phyloP scores from a whole-genome alignment of 2,113 vertebrate species.

The Proteles cristata region DNA sequence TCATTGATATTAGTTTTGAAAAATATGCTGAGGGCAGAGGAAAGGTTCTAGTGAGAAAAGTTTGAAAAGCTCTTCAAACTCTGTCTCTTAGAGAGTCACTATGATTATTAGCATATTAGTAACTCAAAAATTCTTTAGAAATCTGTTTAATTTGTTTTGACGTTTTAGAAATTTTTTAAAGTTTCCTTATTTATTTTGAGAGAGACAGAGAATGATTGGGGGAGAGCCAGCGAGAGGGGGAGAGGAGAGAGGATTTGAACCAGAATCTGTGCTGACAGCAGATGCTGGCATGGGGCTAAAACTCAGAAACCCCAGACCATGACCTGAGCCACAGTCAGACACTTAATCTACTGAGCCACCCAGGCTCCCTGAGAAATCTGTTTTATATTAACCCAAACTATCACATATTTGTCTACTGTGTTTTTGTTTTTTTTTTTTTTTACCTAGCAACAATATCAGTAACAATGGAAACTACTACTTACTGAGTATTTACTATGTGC shows the following conservation, averaged over 20 bases:
- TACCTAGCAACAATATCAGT: background rate
- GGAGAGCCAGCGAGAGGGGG: no score
- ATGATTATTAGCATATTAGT: background rate
- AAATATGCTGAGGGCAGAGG: background rate
- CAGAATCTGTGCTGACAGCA: no score
- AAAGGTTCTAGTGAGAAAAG: background rate
- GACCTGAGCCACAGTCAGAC: no score
- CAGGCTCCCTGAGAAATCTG: background rate
- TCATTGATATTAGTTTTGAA: constrained; percentile 13
- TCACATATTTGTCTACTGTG: background rate
- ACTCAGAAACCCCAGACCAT: no score
- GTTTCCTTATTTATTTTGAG: background rate
- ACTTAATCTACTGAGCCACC: no score
- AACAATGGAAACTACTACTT: background rate
- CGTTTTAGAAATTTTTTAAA: no score
- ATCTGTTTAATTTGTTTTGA: background rate
- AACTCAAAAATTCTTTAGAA: background rate
- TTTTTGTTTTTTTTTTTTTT: background rate
- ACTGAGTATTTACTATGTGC: background rate
- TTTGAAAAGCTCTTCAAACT: background rate
- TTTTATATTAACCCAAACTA: background rate
- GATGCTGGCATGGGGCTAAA: no score
- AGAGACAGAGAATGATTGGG: no score
- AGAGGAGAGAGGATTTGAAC: no score
- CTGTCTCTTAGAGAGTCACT: background rate